Evolutionary conservation across 2,888 invertebrate species (phyloP).

Genomic region (Steinernema hermaphroditum): DNA sequence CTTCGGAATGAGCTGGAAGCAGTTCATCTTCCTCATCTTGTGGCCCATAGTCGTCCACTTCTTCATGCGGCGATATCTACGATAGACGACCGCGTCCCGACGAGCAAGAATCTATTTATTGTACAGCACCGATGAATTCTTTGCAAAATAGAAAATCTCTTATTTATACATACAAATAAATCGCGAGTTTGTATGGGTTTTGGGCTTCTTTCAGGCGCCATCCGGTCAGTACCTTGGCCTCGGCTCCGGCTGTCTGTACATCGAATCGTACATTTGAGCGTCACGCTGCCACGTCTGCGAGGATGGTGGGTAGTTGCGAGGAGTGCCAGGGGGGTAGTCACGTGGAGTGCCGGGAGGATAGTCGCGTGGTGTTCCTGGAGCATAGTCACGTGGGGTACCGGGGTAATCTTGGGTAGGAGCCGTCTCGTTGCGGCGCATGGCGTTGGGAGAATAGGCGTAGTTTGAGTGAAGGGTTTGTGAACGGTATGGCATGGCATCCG

Average conservation of each 20-base stretch:
- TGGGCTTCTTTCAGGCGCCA: background rate
- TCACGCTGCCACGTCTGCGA: background rate
- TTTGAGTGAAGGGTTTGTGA: conserved; percentile 43
- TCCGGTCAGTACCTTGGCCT: background rate
- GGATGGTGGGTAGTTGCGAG: background rate
- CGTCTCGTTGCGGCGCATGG: conserved; percentile 29
- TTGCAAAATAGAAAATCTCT: conserved; percentile 20
- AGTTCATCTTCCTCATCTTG: conserved; percentile 12
- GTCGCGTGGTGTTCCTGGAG: background rate
- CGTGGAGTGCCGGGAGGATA: background rate
- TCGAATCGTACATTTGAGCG: conserved; percentile 20
- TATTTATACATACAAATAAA: conserved; percentile 28
- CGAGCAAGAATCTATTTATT: conserved; percentile 25
- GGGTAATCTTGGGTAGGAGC: background rate
- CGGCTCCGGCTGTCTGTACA: conserved; percentile 4
- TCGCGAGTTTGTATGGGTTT: background rate
- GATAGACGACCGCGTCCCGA: background rate
- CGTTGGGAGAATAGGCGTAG: conserved; percentile 45
- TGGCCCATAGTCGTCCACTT: conserved; percentile 3
- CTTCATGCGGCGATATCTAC: conserved; percentile 2
- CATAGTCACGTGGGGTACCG: too few species aligned
- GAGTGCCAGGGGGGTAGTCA: background rate
- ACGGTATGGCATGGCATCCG: conserved; percentile 35
- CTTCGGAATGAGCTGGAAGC: conserved; percentile 12
- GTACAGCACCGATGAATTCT: conserved; percentile 13